Conservation (phyloP, 2,888 invertebrate species). For the Calameuta idolon region DNA sequence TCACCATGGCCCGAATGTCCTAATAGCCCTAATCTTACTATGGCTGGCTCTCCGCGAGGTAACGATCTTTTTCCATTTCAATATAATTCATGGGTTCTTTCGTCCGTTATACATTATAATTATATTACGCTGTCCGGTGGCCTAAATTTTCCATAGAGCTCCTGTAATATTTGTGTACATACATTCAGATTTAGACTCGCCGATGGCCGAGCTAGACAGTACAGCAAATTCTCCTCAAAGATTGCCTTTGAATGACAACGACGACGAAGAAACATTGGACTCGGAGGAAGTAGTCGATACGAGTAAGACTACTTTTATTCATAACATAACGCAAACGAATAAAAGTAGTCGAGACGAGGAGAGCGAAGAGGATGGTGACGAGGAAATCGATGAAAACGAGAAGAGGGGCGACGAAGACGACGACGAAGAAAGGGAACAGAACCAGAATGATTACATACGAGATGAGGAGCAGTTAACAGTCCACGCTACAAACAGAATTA, state of each 20-base stretch:
- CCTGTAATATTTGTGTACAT: no score
- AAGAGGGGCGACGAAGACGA: conserved; percentile 30
- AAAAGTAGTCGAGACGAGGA: no score
- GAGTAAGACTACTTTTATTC: conserved; percentile 54
- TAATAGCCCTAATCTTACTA: conserved; percentile 59
- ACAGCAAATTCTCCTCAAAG: conserved; percentile 57
- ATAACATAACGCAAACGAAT: conserved; percentile 50
- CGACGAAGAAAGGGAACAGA: no score
- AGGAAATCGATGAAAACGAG: no score
- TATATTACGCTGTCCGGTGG: no score
- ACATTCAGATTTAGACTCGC: conserved; percentile 45
- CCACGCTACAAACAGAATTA: no score
- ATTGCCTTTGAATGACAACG: conserved; percentile 54
- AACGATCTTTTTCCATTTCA: conserved; percentile 10
- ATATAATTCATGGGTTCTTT: background rate
- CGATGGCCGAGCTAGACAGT: conserved; percentile 58
- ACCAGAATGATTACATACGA: no score
- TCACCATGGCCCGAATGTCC: conserved; percentile 57
- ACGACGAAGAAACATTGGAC: conserved; percentile 55
- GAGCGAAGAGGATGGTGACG: no score
- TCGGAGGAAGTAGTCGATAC: conserved; percentile 57
- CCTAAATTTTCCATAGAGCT: no score
- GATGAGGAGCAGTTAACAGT: no score
- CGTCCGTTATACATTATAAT: no score
- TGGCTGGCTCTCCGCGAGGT: conserved; percentile 63